Evolutionary conservation across 2,888 invertebrate genomes (phyloP).

Genomic region (Cheilosia urbana): DNA sequence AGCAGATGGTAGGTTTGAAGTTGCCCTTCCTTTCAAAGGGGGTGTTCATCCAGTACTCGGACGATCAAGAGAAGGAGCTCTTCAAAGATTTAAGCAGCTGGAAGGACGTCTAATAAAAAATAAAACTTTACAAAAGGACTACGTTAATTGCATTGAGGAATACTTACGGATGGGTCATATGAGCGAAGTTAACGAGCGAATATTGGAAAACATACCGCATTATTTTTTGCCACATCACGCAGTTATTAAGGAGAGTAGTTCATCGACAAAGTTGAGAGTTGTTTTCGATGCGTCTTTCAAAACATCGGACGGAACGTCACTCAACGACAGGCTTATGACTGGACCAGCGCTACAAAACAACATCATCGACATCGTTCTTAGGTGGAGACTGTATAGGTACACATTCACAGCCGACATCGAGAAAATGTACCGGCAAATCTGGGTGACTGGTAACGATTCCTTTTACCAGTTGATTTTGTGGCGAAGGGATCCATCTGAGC

Average conservation of each 20-base stretch:
- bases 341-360: conserved; percentile 30
- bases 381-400: conserved; percentile 22
- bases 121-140: background rate
- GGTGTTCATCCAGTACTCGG: too few relatives aligned
- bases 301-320: conserved; percentile 56
- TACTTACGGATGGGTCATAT: conserved; percentile 28
- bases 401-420: conserved; percentile 76
- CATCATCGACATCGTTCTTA: conserved; percentile 7
- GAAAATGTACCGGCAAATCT: conserved; percentile 29
- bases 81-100: conserved; percentile 2
- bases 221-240: conserved; percentile 30
- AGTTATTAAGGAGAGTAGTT: conserved; percentile 38
- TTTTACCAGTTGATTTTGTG: conserved; percentile 2
- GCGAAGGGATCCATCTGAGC: conserved; percentile 5
- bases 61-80: conserved; percentile 25
- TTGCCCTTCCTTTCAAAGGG: conserved; percentile 49
- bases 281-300: conserved; percentile 58
- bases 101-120: conserved; percentile 14
- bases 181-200: conserved; percentile 9
- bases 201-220: background rate
- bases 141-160: conserved; percentile 13
- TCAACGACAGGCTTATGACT: conserved; percentile 71
- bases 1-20: conserved; percentile 12
- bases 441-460: background rate
- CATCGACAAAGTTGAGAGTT: conserved; percentile 41